Evolutionary conservation across 2,113 vertebrate genomes (phyloP), one percentile per base, ranked within the genome.

Genomic region (Corapipo altera): DNA sequence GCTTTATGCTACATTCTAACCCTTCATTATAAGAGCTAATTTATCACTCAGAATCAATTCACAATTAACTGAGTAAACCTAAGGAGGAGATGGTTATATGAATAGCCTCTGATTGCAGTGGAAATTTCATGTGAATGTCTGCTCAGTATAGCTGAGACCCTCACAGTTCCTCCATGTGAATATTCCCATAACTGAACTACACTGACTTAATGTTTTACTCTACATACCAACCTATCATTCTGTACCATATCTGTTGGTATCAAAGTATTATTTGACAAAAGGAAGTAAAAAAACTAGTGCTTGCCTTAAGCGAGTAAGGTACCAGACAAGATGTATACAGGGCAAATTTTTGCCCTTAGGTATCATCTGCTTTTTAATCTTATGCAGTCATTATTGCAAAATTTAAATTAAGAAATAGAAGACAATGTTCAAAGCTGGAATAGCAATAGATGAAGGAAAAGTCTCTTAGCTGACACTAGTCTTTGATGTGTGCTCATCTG

Each of bases 401-500:
- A 95, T 93, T 95, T 93, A 96, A 95, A 93, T 87, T 39, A 92
- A 89, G 80, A 93, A 91, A 78, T 46, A 73, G 55, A 95, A 93
- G 66, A 66, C 9, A 37, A 49, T 52, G 57, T 96, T 93, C 93
- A 96, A 90, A 64, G 83, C 76, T 96, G 62, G 72, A 94, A 92
- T 49, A 93, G 82, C 88, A 77, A 89, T 86, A 96, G 89, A 96
- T 92, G 77, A 95, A 96, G 96, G 64, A 67, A 92, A 97, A 97
- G 52, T 89, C 93, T 97, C 93, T 95, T 97, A 91, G 73, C 77
- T 87, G 82, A 90, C 84, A 65, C 21, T 67, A 75, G 71, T 75
- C 97, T 98, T 97, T 98, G 96, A 98, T 97, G 97, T 97, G 91
- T 94, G 80, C 70, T 97, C 97, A 96, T 96, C 96, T 97, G 97